Conservation (phyloP, 1,140 invertebrate genomes). For the Saxidomus purpurata region DNA sequence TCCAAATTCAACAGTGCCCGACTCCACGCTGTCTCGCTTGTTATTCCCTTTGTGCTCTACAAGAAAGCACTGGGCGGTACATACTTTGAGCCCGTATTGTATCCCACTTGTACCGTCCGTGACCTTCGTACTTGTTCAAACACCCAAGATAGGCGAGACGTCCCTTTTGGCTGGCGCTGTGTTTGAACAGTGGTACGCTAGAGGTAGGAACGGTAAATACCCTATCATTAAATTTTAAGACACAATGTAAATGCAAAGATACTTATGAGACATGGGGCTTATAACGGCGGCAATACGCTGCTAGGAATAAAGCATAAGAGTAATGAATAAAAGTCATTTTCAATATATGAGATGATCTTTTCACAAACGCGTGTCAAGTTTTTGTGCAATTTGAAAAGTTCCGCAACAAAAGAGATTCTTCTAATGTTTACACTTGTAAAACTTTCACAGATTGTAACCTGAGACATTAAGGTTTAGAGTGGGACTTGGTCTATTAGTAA, state of each 20-base stretch:
- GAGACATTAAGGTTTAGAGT: neutral
- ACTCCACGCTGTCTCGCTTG: constrained; percentile 51
- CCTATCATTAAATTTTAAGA: constrained; percentile 50
- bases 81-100: constrained; percentile 9
- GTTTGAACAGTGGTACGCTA: constrained; percentile 38
- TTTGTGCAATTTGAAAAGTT: constrained; percentile 56
- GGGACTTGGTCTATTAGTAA: neutral
- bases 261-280: constrained; percentile 28
- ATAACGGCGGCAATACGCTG: constrained; percentile 29
- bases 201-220: neutral
- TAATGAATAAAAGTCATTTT: constrained; percentile 51
- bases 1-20: constrained; percentile 33
- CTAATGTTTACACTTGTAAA: constrained; percentile 38
- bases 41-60: constrained; percentile 10
- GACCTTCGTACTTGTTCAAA: constrained; percentile 49
- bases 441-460: constrained; percentile 22
- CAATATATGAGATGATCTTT: constrained; percentile 55
- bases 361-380: constrained; percentile 62
- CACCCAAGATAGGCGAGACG: constrained; percentile 26
- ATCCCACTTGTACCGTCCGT: neutral
- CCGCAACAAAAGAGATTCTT: constrained; percentile 45
- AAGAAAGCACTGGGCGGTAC: constrained; percentile 44
- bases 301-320: constrained; percentile 4
- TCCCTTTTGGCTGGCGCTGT: constrained; percentile 61
- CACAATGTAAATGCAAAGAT: constrained; percentile 45